Evolutionary conservation across 2,797 vertebrate genomes (phyloP).

Genomic region (Diceros bicornis): DNA sequence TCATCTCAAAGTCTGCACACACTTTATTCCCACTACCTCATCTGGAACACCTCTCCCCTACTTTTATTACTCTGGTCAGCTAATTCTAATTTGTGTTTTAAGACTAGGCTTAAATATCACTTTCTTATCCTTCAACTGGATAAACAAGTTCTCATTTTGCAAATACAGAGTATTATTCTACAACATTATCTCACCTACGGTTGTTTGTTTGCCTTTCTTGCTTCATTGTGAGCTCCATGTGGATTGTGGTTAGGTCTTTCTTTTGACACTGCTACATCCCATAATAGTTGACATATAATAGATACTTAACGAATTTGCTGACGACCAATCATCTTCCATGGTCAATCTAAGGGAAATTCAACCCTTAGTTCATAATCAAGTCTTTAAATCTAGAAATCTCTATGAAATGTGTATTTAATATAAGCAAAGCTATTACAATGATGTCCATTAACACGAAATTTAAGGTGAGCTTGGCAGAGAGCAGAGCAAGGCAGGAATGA

Average conservation of each 20-base stretch:
- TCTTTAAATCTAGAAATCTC: slow-evolving; percentile 14
- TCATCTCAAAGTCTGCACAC: background rate
- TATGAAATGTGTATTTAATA: background rate
- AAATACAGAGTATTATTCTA: background rate
- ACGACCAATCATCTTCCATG: background rate
- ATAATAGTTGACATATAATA: background rate
- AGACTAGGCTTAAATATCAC: background rate
- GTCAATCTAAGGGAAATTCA: background rate
- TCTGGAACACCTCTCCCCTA: background rate
- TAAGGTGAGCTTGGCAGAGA: background rate
- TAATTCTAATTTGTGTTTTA: background rate
- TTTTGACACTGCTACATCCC: background rate
- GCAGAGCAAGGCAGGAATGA: background rate
- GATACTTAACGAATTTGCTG: background rate
- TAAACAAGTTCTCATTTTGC: background rate
- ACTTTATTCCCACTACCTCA: background rate
- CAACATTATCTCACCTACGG: background rate
- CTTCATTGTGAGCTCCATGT: background rate
- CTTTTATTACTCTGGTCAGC: background rate
- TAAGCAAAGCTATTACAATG: background rate
- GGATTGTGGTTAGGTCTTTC: background rate
- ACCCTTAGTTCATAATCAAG: background rate
- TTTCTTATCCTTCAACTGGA: background rate
- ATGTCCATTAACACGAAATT: background rate
- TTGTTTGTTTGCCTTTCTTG: background rate